Evolutionary conservation across 2,113 vertebrate genomes (phyloP), one percentile per base, ranked within the genome.

Genomic region (Sula dactylatra): DNA sequence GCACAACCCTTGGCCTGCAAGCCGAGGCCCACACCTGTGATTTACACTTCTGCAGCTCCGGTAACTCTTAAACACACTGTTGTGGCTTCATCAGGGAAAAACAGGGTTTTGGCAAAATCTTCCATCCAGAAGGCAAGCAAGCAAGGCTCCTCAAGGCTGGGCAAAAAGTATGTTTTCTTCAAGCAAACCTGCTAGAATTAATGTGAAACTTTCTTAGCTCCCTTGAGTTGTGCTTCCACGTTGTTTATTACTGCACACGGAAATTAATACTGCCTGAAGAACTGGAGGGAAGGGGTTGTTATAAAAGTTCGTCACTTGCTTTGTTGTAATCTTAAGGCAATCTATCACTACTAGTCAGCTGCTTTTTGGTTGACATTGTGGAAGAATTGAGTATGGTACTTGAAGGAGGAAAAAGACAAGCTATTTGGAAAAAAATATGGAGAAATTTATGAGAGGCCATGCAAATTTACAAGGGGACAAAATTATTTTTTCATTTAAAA

Each of bases 221-320:
- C 55, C 61, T 90, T 42, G 50, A 50, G 79, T 62, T 82, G 38
- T 62, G 40, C 59, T 90, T 58, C 13, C 24, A 65, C 50, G 0
- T 16, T 80, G 94, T 86, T 76, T 86, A 92, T 82, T 89, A 88
- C 83, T 93, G 86, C 91, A 36, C 38, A 64, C 74, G 52, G 76
- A 94, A 82, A 90, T 93, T 52, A 83, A n/a, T 65, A 21, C 44
- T 1, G 16, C 73, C 52, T 84, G 65, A 72, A 89, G 86, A 81
- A 21, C 50, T 76, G 49, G 31, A 81, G 36, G n/a, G 71, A 82
- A 90, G 83, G 18, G 10, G 34, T 67, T 85, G 8, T 87, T 69
- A 16, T 34, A 17, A 25, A 82, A 52, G 25, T 88, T 47, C 3
- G 3, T 73, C 36, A 49, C 76, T 80, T 88, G n/a, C 61, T 71